phyloP scores from a whole-genome alignment of 2,113 vertebrate genomes.

The Carassius gibelio region DNA sequence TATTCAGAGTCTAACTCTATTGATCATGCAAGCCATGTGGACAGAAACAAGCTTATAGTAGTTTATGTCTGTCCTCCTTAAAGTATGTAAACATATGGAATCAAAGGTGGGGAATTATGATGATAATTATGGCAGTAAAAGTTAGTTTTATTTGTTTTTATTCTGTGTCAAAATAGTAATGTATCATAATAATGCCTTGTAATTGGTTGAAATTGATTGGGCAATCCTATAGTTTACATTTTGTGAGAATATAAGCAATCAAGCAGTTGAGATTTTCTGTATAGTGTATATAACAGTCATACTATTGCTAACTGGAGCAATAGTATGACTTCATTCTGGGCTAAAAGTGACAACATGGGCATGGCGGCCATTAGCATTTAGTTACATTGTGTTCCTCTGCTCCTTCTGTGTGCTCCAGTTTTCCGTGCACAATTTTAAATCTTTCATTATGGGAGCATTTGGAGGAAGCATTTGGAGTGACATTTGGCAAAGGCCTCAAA shows the following conservation, averaged over 20 bases:
- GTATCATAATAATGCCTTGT: not conserved
- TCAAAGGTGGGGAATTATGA: too few species aligned
- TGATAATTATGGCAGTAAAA: too few species aligned
- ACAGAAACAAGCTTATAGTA: not conserved
- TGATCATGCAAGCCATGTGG: not conserved
- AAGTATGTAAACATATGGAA: not conserved
- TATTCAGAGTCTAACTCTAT: not conserved
- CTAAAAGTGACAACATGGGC: constrained; percentile 60
- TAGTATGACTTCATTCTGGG: not conserved
- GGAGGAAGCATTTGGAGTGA: constrained; percentile 85
- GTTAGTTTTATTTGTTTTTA: too few species aligned
- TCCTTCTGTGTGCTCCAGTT: constrained; percentile 31
- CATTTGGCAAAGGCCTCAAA: constrained; percentile 87
- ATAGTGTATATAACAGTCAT: too few species aligned
- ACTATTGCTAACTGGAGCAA: too few species aligned
- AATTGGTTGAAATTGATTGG: not conserved
- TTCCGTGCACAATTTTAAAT: constrained; percentile 48
- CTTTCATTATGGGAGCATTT: constrained; percentile 72
- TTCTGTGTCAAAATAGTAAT: too few species aligned
- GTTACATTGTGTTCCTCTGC: constrained; percentile 22
- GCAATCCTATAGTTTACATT: not conserved
- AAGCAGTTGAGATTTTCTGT: too few species aligned
- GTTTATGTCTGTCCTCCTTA: not conserved
- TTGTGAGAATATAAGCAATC: too few species aligned
- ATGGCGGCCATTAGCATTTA: constrained; percentile 55